Base-by-base conservation (phyloP, 2,888 invertebrate species). In the Ypsolopha scabrella region DNA sequence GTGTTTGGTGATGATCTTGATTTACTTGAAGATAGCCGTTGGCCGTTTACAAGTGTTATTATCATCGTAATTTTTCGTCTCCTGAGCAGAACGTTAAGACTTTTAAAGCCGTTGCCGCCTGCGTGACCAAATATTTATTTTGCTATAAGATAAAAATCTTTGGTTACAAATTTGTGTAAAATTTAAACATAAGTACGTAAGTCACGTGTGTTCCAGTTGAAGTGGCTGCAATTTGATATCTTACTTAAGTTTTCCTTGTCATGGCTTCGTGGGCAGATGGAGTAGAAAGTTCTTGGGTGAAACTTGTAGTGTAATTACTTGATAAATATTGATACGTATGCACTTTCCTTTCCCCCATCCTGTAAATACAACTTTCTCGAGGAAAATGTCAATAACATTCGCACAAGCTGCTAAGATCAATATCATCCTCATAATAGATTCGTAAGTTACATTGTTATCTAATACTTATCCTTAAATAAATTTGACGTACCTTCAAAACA, bases 291-390 rank as follows among this genome's bases (percentile, higher is more conserved):
- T 24, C 39, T 55, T 46, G 59, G 68, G 61, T 67, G 66, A 67
- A 70, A 62, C 60, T 52, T 58, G 55, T 55, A 52, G 61, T 9
- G 45, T 45, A 24, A 45, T 45, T 45, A 24, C 33, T 59, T 56
- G 54, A 60, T 70, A 71, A 74, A 70, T 69, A 70, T 73, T 71
- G 66, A 61, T 65, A 68, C 70, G 65, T 62, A 72, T 71, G 69
- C 68, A 75, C 67, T 68, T 66, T 72, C 70, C 65, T 64, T 73
- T 63, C 70, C 66, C 10, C 10, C 41, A 35, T 51, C 24, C 36
- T 36, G 45, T 37, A 24, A 41, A 37, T 8, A 34, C 24, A 24
- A 24, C 71, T 72, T 75, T 72, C 70, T 63, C 68, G 58, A 66
- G 66, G 65, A 70, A 57, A 56, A 51, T 39, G 53, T 53, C 10